Evolutionary conservation across 1,140 invertebrate genomes (phyloP), one percentile per base, ranked within the genome.

Genomic region (Temnothorax nylanderi): DNA sequence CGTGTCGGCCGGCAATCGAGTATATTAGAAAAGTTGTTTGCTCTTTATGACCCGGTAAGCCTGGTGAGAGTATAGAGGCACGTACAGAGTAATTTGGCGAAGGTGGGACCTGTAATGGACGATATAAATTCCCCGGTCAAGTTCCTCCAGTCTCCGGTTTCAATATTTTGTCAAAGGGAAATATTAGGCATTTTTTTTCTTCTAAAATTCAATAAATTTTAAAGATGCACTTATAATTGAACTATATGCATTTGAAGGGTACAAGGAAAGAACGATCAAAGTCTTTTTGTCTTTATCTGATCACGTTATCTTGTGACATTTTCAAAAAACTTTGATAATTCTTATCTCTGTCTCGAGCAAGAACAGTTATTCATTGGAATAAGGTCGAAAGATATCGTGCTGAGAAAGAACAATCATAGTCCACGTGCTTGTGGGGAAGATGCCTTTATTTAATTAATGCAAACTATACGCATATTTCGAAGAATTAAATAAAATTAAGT

Each of bases 21-120:
- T 82, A 58, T 74, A 60, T 82, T 74, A 74, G 67, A 82, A 72
- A 82, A 82, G 80, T 82, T 82, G 67, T 47, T 72, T 60, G 47
- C 54, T 74, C 26, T 77, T 77, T 77, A 64, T 32, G 60, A 1
- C 58, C 2, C 58, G 26, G 41, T 41, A 16, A 41, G 37, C 8
- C n/a, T 26, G 8, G 16, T 5, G 37, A 74, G 51, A n/a, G 16
- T 2, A n/a, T 0, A 32, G 0, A 26, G 16, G 8, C 21, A 62
- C 37, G 41, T 60, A 37, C 54, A 64, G 58, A 10, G 10, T 77
- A 21, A 64, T 62, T 62, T 32, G 41, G 58, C 5, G 37, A 32
- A 62, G 26, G 21, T 64, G 18, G 21, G 67, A 21, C 44, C 11
- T 41, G 34, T 75, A 77, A 74, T 74, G 49, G 71, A 34, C 32